These are phyloP conservation scores for Phocides pigmalion DNA, from an alignment of 1,140 invertebrate genomes.

Conservation along the genomic window DNA sequence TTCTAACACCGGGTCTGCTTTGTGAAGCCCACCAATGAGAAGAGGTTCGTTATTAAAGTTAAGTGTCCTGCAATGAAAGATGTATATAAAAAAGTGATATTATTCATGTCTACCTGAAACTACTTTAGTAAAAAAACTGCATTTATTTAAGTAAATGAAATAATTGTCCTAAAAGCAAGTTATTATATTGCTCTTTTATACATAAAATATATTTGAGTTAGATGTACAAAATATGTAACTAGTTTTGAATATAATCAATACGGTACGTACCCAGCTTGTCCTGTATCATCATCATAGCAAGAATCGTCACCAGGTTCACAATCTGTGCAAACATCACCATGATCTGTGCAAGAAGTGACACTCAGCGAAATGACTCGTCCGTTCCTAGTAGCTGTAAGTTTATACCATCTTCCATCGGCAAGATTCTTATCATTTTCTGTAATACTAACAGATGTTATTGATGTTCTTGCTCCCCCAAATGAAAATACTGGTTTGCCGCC, in stretches of 20 bases:
- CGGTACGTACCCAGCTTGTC: conserved; percentile 90
- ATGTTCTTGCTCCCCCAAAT: conserved; percentile 93
- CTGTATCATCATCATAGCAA: conserved; percentile 93
- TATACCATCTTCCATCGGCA: conserved; percentile 95
- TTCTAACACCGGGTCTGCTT: conserved; percentile 93
- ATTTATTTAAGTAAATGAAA: conserved; percentile 7
- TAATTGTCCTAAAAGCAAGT: too few species aligned
- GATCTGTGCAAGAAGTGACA: conserved; percentile 91
- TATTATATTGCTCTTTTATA: too few species aligned
- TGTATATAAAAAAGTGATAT: too few species aligned
- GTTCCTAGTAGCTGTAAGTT: conserved; percentile 95
- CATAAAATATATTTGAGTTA: too few species aligned
- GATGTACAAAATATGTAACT: too few species aligned
- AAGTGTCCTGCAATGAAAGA: conserved; percentile 88
- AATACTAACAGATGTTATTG: conserved; percentile 91
- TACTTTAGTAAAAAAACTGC: neutral
- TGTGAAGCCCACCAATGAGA: conserved; percentile 92
- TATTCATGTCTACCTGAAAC: too few species aligned
- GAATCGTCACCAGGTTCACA: conserved; percentile 91
- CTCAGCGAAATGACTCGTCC: conserved; percentile 93
- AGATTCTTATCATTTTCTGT: conserved; percentile 86
- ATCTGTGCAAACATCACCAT: conserved; percentile 93
- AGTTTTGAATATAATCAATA: too few species aligned
- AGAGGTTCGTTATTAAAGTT: conserved; percentile 96
- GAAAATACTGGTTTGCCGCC: conserved; percentile 93